A percentile compares a stretch with the other conserved stretches of the same genome.
phyloP scores from a whole-genome alignment of 2,113 vertebrate species.

The Serilophus lunatus region DNA sequence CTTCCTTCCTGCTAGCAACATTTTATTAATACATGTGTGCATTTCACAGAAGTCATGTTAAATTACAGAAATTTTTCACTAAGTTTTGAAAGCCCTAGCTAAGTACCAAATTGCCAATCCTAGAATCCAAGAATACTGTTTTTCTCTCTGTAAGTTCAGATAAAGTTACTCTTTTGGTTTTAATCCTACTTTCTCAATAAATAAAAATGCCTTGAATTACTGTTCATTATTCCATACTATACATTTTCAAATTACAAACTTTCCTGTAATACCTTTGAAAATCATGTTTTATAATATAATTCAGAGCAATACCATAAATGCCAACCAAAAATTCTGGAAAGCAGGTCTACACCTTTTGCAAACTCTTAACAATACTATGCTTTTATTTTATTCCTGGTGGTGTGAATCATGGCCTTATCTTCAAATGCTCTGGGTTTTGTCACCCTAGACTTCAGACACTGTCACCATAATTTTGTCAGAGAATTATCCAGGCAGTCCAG shows the following conservation, averaged over 20 bases:
- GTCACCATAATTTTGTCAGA: constrained; percentile 35
- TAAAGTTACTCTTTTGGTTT: neutral
- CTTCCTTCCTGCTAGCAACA: neutral
- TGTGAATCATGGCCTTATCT: neutral
- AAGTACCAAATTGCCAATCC: neutral
- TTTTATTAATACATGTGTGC: rapidly evolving
- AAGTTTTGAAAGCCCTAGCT: neutral
- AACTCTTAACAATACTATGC: neutral
- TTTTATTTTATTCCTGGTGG: constrained; percentile 3
- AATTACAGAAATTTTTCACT: neutral
- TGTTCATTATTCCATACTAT: neutral
- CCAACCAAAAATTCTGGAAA: constrained; percentile 10
- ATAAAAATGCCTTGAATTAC: neutral
- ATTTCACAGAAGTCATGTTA: neutral
- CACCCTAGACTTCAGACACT: neutral
- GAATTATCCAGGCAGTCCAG: constrained; percentile 12
- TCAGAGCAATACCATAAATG: neutral
- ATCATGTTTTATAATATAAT: neutral
- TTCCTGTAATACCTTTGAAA: constrained; percentile 5
- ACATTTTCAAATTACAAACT: neutral
- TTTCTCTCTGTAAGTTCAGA: neutral
- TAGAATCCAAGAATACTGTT: neutral
- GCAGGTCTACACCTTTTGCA: neutral
- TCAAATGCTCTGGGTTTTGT: constrained; percentile 59
- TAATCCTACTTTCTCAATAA: neutral